These are phyloP conservation scores for Agrypnia vestita DNA, from an alignment of 1,140 invertebrate genomes.

Conservation along the genomic window DNA sequence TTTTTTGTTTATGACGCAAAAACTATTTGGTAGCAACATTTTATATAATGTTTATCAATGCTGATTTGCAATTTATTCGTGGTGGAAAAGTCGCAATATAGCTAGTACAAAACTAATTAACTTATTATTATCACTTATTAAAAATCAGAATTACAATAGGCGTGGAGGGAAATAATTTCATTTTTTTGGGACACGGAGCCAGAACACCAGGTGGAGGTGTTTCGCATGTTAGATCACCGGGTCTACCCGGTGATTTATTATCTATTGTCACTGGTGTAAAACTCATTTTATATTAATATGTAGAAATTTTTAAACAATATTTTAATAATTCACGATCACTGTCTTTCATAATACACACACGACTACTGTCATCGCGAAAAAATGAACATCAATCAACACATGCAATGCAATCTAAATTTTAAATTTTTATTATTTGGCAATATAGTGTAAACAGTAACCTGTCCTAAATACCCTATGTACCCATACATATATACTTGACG, in stretches of 20 bases:
- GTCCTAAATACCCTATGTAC: too few species aligned
- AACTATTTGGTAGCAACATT: too few species aligned
- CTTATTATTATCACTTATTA: too few species aligned
- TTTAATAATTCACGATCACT: neutral
- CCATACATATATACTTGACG: too few species aligned
- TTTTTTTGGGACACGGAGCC: constrained; percentile 4
- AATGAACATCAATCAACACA: neutral
- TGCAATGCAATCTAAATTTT: neutral
- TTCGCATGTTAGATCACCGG: constrained; percentile 3
- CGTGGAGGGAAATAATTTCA: constrained; percentile 23
- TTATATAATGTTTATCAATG: too few species aligned
- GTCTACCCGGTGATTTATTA: neutral
- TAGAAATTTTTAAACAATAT: neutral
- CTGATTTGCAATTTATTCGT: too few species aligned
- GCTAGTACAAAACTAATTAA: too few species aligned
- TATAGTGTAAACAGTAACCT: too few species aligned
- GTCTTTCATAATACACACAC: neutral
- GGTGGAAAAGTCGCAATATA: too few species aligned
- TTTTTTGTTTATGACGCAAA: too few species aligned
- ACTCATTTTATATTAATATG: constrained; percentile 7
- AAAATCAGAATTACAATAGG: neutral
- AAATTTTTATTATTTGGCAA: neutral
- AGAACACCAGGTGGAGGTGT: neutral
- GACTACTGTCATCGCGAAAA: constrained; percentile 13
- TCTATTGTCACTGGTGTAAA: neutral